A percentile compares a stretch with the other conserved stretches of the same genome.
These are phyloP conservation scores for Tetrapedia diversipes DNA, from an alignment of 2,888 invertebrate genomes.

Conservation along the genomic window DNA sequence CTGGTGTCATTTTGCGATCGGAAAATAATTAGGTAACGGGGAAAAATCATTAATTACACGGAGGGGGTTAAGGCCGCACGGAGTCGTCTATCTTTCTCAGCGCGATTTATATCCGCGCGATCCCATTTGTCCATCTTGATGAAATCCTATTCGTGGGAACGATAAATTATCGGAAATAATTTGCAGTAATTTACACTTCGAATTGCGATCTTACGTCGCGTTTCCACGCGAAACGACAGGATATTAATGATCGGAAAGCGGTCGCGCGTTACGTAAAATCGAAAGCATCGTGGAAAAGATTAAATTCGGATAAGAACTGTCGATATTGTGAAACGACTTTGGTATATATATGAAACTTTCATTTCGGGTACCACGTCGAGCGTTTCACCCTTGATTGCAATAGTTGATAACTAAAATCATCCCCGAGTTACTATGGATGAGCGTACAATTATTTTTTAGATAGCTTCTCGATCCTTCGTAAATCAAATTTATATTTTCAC, in stretches of 20 bases:
- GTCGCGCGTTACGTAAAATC: neutral
- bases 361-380: neutral
- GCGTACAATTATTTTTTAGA: neutral
- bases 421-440: neutral
- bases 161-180: conserved; percentile 28
- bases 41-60: neutral
- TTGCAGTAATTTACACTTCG: conserved; percentile 3
- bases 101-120: neutral
- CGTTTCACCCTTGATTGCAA: conserved; percentile 16
- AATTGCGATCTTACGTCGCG: conserved; percentile 1
- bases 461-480: too few relatives aligned
- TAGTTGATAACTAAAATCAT: conserved; percentile 1
- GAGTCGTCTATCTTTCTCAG: conserved; percentile 14
- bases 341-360: conserved; percentile 18
- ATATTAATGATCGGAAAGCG: conserved; percentile 7
- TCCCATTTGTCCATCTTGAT: conserved; percentile 6
- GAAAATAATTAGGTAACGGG: neutral
- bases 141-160: conserved; percentile 9
- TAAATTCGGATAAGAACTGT: conserved; percentile 5
- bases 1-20: neutral
- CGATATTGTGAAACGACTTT: conserved; percentile 1
- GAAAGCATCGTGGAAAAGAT: neutral
- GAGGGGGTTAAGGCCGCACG: neutral
- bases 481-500: too few relatives aligned
- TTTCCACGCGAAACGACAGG: neutral